Evolutionary conservation across 2,888 invertebrate species (phyloP).

Genomic region (Alsophila aescularia): DNA sequence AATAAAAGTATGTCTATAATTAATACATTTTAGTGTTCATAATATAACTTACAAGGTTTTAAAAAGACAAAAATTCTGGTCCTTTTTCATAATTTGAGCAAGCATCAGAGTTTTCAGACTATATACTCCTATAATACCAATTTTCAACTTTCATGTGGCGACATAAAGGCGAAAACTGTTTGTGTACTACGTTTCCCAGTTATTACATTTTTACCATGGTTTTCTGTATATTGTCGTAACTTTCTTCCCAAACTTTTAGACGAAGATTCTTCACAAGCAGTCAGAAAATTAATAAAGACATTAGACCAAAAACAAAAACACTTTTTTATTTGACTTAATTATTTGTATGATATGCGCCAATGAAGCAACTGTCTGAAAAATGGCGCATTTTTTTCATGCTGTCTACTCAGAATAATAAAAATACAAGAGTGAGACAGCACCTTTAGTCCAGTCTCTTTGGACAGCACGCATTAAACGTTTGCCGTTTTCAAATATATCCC

Average conservation of each 20-base stretch:
- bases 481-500: not conserved
- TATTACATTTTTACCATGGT: not conserved
- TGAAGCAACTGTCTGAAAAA: too few species aligned
- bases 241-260: not conserved
- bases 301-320: too few species aligned
- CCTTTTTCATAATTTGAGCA: too few species aligned
- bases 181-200: not conserved
- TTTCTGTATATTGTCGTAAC: not conserved
- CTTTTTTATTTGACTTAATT: too few species aligned
- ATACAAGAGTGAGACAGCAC: too few species aligned
- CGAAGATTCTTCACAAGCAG: not conserved
- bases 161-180: slow-evolving; percentile 6
- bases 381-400: too few species aligned
- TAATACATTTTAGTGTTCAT: not conserved
- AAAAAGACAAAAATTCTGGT: too few species aligned
- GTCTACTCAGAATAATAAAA: too few species aligned
- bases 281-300: not conserved
- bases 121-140: not conserved
- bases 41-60: not conserved
- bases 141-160: slow-evolving; percentile 6
- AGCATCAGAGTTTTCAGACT: not conserved
- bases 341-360: too few species aligned
- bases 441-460: too few species aligned
- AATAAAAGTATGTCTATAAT: not conserved
- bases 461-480: too few species aligned